Evolutionary conservation across 2,888 invertebrate genomes (phyloP).

Genomic region (Brachyopa scutellaris): DNA sequence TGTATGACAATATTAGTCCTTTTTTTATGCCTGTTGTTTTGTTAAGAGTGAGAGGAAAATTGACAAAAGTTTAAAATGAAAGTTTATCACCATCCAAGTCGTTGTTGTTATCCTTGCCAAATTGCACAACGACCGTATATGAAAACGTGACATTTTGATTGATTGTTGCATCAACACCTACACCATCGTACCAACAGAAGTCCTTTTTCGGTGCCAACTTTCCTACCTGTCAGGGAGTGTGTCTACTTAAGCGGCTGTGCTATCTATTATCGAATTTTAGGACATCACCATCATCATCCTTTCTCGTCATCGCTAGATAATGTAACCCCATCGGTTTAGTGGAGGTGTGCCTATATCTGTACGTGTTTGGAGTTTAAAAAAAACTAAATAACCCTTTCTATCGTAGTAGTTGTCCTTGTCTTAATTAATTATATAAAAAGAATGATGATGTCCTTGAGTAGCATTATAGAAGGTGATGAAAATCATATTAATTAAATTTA

Average conservation of each 20-base stretch:
- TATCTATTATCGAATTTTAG: conserved; percentile 50
- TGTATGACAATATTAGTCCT: conserved; percentile 55
- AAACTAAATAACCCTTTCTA: too few species aligned
- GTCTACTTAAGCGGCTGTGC: conserved; percentile 42
- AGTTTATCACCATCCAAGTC: conserved; percentile 42
- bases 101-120: conserved; percentile 62
- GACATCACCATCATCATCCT: conserved; percentile 17
- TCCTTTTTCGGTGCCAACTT: conserved; percentile 9
- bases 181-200: background rate
- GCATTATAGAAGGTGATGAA: conserved; percentile 39
- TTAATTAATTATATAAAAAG: conserved; percentile 63
- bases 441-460: conserved; percentile 41
- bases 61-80: conserved; percentile 51
- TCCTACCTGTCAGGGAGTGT: conserved; percentile 12
- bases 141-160: conserved; percentile 70
- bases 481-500: conserved; percentile 52
- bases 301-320: background rate
- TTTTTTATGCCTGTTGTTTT: conserved; percentile 15
- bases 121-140: conserved; percentile 56
- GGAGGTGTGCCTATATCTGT: conserved; percentile 13
- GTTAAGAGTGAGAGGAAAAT: background rate
- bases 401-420: conserved; percentile 12
- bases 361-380: background rate
- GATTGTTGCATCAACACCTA: conserved; percentile 60
- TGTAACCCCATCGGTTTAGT: conserved; percentile 1